Evolutionary conservation across 2,113 vertebrate genomes (phyloP).

Genomic region (Colaptes auratus): DNA sequence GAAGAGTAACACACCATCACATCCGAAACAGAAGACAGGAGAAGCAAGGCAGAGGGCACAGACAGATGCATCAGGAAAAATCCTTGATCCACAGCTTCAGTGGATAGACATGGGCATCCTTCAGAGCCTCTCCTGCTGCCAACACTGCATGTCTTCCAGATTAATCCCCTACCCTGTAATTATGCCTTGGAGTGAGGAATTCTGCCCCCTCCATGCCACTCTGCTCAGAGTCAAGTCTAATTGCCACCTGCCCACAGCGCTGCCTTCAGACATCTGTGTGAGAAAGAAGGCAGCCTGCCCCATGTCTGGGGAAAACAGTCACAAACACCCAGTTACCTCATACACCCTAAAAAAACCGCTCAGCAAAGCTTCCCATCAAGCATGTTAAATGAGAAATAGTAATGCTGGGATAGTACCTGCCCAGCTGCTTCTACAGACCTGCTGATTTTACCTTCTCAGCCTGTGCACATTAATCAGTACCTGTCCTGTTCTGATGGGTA

Average conservation of each 20-base stretch:
- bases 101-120: neutral
- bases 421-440: neutral
- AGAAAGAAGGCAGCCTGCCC: neutral
- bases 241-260: neutral
- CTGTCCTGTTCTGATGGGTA: neutral
- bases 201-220: neutral
- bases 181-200: neutral
- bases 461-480: neutral
- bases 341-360: neutral
- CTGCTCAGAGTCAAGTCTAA: neutral
- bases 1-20: neutral
- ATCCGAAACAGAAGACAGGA: neutral
- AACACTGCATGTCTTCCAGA: neutral
- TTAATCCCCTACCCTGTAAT: neutral
- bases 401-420: neutral
- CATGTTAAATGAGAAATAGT: neutral
- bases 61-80: neutral
- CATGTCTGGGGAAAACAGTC: neutral
- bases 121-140: neutral
- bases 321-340: neutral
- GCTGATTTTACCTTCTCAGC: neutral
- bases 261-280: neutral
- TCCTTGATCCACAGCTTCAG: neutral
- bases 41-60: neutral
- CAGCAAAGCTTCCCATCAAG: neutral